These are phyloP conservation scores for Temnothorax nylanderi DNA, from an alignment of 1,140 invertebrate genomes.

Conservation along the genomic window DNA sequence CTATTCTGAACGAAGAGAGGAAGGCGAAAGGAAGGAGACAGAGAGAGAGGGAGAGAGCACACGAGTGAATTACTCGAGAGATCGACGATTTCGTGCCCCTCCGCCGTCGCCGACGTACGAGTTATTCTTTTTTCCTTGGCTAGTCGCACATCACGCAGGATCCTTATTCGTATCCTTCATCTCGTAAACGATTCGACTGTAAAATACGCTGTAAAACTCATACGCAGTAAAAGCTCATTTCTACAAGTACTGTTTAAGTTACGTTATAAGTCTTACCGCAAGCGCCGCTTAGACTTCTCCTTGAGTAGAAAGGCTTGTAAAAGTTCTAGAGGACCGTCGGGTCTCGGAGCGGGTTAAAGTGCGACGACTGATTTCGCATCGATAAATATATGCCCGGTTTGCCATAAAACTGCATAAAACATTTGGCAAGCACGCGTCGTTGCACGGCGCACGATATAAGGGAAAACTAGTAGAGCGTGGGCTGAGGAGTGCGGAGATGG, in stretches of 20 bases:
- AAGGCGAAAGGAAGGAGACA: neutral
- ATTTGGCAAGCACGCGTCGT: constrained; percentile 55
- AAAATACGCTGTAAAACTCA: neutral
- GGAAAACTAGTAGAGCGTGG: neutral
- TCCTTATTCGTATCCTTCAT: neutral
- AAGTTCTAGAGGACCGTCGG: constrained; percentile 4
- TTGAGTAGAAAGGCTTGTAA: constrained; percentile 48
- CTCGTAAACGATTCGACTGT: neutral
- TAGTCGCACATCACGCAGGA: neutral
- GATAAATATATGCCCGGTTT: constrained; percentile 41
- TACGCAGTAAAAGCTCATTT: constrained; percentile 19
- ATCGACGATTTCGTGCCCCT: constrained; percentile 67
- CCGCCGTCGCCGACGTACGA: constrained; percentile 44
- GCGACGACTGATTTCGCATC: constrained; percentile 33
- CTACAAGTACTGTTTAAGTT: constrained; percentile 13
- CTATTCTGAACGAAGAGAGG: constrained; percentile 69
- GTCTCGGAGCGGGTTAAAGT: constrained; percentile 1
- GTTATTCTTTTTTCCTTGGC: neutral
- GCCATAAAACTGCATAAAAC: constrained; percentile 64
- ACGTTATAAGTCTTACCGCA: constrained; percentile 19
- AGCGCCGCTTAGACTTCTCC: neutral
- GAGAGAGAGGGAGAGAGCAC: constrained; percentile 3
- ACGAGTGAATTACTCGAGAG: constrained; percentile 65
- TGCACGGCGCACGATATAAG: constrained; percentile 5
- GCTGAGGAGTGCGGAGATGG: neutral